Conservation (phyloP, 2,113 vertebrate genomes). For the Myxocyprinus asiaticus region DNA sequence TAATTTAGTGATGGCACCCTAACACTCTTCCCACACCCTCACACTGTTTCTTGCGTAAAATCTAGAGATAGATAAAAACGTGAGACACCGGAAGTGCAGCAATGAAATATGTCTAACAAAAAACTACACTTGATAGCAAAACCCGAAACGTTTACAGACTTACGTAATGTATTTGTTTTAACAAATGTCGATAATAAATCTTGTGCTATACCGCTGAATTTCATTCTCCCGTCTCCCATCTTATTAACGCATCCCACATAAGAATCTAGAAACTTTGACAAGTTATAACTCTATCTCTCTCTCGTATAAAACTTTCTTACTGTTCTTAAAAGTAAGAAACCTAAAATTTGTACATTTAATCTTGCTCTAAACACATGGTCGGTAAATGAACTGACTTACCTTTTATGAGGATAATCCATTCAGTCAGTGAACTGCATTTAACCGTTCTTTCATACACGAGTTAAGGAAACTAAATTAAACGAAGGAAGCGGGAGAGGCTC, state of each 20-base stretch:
- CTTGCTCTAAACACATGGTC: not conserved
- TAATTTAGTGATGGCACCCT: conserved; percentile 25
- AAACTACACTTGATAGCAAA: not conserved
- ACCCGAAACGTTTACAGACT: not conserved
- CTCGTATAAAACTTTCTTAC: too few relatives aligned
- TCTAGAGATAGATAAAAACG: not conserved
- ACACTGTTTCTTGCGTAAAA: conserved; percentile 21
- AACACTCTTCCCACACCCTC: conserved; percentile 30
- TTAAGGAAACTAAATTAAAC: not conserved
- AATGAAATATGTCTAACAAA: not conserved
- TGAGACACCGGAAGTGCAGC: conserved; percentile 11
- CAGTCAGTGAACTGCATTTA: conserved; percentile 7
- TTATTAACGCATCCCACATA: too few relatives aligned
- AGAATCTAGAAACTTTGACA: not conserved
- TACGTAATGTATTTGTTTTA: not conserved
- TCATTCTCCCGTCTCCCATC: not conserved
- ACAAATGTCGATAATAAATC: not conserved
- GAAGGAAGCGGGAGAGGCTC: conserved; percentile 54
- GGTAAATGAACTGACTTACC: conserved; percentile 24
- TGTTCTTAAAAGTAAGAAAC: not conserved
- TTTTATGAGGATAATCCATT: conserved; percentile 29
- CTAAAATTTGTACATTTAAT: not conserved
- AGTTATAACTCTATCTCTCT: not conserved
- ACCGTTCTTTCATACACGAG: not conserved
- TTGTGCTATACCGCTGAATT: not conserved